Evolutionary conservation across 2,888 invertebrate species (phyloP).

Genomic region (Pecten maximus): DNA sequence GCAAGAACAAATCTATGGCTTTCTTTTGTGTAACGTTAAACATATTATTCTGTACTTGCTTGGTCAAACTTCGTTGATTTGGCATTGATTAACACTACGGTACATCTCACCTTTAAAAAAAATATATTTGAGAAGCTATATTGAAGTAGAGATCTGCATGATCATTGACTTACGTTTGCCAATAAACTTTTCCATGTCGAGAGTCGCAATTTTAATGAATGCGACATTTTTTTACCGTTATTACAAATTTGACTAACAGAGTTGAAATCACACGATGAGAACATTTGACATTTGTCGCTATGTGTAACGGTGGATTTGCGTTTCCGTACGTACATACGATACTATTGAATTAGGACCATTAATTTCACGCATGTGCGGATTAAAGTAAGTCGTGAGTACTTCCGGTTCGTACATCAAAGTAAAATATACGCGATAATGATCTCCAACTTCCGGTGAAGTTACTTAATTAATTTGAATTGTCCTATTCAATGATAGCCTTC

Average conservation of each 20-base stretch:
- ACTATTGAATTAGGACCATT: neutral
- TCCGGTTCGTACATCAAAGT: neutral
- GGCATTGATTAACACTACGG: neutral
- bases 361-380: constrained; percentile 2
- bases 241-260: neutral
- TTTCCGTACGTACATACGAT: neutral
- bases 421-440: neutral
- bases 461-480: constrained; percentile 26
- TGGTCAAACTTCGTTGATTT: neutral
- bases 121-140: too few species aligned
- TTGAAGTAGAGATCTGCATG: too few species aligned
- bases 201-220: neutral
- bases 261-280: neutral
- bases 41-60: neutral
- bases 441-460: neutral
- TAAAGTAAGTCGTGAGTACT: neutral
- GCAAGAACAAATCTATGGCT: neutral
- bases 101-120: too few species aligned
- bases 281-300: neutral
- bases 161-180: too few species aligned
- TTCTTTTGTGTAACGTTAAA: neutral
- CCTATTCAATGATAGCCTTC: neutral
- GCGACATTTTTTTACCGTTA: neutral
- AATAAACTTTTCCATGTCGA: too few species aligned
- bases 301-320: neutral